Percentiles rank a stretch among this genome's conserved stretches.
These are phyloP conservation scores for Trogon surrucura DNA, from an alignment of 2,113 vertebrate genomes.

Conservation along the genomic window DNA sequence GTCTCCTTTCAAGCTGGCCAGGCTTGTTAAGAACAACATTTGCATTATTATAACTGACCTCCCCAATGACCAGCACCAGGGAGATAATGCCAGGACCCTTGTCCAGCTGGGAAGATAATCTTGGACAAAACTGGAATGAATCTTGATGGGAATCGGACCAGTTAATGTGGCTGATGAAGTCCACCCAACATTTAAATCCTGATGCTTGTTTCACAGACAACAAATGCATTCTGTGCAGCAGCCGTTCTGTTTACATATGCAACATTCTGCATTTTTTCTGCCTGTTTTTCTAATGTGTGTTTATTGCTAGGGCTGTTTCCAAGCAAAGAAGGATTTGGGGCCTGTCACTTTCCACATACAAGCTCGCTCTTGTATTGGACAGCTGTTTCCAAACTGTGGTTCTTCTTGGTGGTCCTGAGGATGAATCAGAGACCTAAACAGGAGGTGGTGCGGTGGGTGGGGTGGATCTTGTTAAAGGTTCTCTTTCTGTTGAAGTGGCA, in stretches of 20 bases:
- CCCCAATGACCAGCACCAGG: background rate
- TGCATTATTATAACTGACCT: slow-evolving; percentile 20
- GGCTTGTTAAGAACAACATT: slow-evolving; percentile 22
- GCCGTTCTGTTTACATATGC: slow-evolving; percentile 41
- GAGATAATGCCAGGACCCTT: slow-evolving; percentile 27
- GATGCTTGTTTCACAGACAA: background rate
- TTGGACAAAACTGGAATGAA: slow-evolving; percentile 27
- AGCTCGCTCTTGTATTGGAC: slow-evolving; percentile 13
- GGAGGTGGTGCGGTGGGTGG: slow-evolving; percentile 8
- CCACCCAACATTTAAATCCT: slow-evolving; percentile 6
- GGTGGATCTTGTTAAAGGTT: background rate
- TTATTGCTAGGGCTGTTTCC: slow-evolving; percentile 18
- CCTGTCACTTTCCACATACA: background rate
- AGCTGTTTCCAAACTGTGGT: slow-evolving; percentile 21
- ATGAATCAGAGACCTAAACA: slow-evolving; percentile 21
- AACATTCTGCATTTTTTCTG: background rate
- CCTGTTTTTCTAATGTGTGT: slow-evolving; percentile 1
- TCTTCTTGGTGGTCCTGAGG: slow-evolving; percentile 10
- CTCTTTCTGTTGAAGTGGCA: background rate
- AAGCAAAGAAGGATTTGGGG: background rate
- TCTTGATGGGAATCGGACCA: slow-evolving; percentile 19
- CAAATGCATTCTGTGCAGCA: slow-evolving; percentile 36
- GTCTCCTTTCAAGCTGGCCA: background rate
- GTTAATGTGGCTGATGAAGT: slow-evolving; percentile 11
- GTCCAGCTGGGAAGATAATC: slow-evolving; percentile 45